Percentiles rank a stretch among this genome's conserved stretches.
These are phyloP conservation scores for Oryzias javanicus DNA, from an alignment of 2,113 vertebrate genomes.

Conservation along the genomic window DNA sequence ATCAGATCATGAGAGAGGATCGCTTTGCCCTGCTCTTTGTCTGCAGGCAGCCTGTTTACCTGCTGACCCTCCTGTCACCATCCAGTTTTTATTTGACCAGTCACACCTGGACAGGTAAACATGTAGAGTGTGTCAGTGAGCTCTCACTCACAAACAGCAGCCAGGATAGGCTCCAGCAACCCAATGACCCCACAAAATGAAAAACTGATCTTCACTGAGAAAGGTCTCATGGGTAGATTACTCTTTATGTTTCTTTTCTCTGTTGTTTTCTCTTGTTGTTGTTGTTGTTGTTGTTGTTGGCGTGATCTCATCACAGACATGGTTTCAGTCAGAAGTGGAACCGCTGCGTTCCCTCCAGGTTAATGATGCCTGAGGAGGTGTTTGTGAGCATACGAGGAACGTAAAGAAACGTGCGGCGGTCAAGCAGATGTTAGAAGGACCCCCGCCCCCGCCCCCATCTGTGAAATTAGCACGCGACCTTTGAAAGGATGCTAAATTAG, in stretches of 20 bases:
- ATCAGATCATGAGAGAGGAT: conserved; percentile 32
- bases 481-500: conserved; percentile 69
- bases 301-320: conserved; percentile 30
- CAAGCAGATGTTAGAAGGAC: no score
- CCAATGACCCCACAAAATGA: no score
- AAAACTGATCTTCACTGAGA: no score
- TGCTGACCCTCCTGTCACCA: no score
- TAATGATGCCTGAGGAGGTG: conserved; percentile 39
- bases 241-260: background rate
- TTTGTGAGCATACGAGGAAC: conserved; percentile 6
- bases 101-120: no score
- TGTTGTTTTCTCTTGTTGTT: background rate
- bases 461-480: conserved; percentile 61
- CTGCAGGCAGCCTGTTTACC: conserved; percentile 12
- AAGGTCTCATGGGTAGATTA: background rate
- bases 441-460: background rate
- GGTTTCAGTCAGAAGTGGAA: conserved; percentile 44
- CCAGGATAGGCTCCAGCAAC: no score
- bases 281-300: conserved; percentile 28
- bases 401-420: conserved; percentile 3
- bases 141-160: no score
- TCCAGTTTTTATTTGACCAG: no score
- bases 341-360: conserved; percentile 37
- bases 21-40: conserved; percentile 11
- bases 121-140: no score